Conservation (phyloP, 2,888 invertebrate species). For the Leptinotarsa juncta region DNA sequence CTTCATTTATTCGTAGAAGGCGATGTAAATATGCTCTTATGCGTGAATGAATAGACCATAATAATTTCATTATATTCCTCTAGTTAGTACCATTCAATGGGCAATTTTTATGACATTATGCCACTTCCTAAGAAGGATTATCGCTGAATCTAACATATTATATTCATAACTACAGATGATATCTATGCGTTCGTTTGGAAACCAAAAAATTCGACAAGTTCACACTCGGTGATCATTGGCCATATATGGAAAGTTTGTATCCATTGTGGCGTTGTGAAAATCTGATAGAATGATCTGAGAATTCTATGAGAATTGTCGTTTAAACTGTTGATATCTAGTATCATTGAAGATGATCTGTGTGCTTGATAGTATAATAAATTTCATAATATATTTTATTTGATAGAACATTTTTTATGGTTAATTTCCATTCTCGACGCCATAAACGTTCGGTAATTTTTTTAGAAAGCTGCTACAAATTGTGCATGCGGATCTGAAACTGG, state of each 20-base stretch:
- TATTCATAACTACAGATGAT: conserved; percentile 16
- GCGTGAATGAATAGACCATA: conserved; percentile 17
- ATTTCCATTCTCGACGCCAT: too few relatives aligned
- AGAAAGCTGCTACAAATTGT: too few relatives aligned
- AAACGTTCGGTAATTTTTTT: too few relatives aligned
- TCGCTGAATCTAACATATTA: conserved; percentile 13
- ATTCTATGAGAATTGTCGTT: too few relatives aligned
- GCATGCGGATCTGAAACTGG: too few relatives aligned
- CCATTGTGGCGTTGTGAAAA: background rate
- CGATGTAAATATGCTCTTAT: conserved; percentile 1
- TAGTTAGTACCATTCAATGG: conserved; percentile 18
- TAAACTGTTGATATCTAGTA: too few relatives aligned
- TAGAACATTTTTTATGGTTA: too few relatives aligned
- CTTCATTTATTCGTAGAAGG: conserved; percentile 17
- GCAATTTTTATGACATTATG: conserved; percentile 15
- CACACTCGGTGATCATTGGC: conserved; percentile 9
- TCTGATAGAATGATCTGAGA: background rate
- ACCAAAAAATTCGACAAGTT: conserved; percentile 1
- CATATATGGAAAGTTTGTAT: conserved; percentile 3
- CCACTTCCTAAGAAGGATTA: conserved; percentile 9
- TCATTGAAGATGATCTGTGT: too few relatives aligned
- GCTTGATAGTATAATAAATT: too few relatives aligned
- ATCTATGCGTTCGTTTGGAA: conserved; percentile 3
- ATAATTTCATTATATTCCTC: conserved; percentile 20
- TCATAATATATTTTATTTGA: too few relatives aligned